A percentile compares a stretch with the other conserved stretches of the same genome.
phyloP scores from a whole-genome alignment of 2,797 vertebrate genomes.

The Spatula clypeata region DNA sequence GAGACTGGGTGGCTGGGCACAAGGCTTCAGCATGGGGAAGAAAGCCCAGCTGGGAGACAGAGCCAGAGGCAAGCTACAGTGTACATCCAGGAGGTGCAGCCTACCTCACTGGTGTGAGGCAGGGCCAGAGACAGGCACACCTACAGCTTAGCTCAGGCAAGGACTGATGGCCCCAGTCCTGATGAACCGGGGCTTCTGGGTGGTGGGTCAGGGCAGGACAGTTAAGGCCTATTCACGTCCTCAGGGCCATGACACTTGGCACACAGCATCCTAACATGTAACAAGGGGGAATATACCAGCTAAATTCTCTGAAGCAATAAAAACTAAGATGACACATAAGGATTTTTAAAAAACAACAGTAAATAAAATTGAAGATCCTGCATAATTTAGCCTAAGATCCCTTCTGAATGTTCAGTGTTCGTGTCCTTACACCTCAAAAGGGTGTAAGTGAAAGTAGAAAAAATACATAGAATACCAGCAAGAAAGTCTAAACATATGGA shows the following conservation, averaged over 20 bases:
- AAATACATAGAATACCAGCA: neutral
- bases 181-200: neutral
- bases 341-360: neutral
- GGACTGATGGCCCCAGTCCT: accelerated
- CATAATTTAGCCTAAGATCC: neutral
- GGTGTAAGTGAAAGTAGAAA: neutral
- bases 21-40: neutral
- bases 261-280: neutral
- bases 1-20: accelerated
- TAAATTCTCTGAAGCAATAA: neutral
- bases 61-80: neutral
- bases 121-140: neutral
- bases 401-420: neutral
- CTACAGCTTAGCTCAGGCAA: neutral
- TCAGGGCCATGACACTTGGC: neutral
- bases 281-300: neutral
- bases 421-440: neutral
- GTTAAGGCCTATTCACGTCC: neutral
- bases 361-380: neutral
- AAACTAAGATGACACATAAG: neutral
- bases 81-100: neutral
- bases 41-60: accelerated
- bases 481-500: neutral
- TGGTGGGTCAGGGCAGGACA: neutral
- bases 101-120: neutral